Base-by-base conservation (phyloP, 2,888 invertebrate species). In the Sphecodes monilicornis region DNA sequence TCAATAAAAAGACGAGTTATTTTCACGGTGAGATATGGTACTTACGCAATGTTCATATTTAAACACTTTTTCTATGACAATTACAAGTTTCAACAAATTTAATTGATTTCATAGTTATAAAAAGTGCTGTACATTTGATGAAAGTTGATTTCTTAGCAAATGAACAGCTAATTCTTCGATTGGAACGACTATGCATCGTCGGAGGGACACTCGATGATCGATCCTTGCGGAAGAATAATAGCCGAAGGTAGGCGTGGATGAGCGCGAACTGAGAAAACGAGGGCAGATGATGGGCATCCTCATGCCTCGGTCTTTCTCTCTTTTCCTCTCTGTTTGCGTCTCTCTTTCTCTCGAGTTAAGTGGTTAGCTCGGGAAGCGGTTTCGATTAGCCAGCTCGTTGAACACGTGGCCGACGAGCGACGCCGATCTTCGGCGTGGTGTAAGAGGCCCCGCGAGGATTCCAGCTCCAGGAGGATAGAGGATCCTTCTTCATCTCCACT, bases 361-460 rank as follows among this genome's bases (percentile, higher is more conserved):
- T 87, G 87, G 90, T 90, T 90, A 86, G 90, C 86, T 85, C 74
- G 88, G 80, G 86, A 90, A 92, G 89, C 89, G 90, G 83, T 92
- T 91, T 92, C 92, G 92, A 92, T 92, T 92, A 92, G 90, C 90
- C 91, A 91, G 92, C 91, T 92, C 90, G 91, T 92, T 91, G 90
- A 92, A 90, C 89, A 80, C 86, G 74, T 76, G 60, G 32, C 77
- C 79, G 74, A 78, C 79, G 73, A 71, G 43, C 75, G 46, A 75
- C 79, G 82, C 66, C 72, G 68, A 80, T 76, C 82, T 74, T 73
- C 78, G 79, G 77, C 85, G 78, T 80, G 80, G 75, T 75, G 74
- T 46, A 39, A 41, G 64, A 76, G 64, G 76, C 80, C 83, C 77
- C 81, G 69, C 76, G 76, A 82, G 84, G 66, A 88, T 89, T 83